Conservation (phyloP, 2,888 invertebrate genomes). For the Xanthia togata region DNA sequence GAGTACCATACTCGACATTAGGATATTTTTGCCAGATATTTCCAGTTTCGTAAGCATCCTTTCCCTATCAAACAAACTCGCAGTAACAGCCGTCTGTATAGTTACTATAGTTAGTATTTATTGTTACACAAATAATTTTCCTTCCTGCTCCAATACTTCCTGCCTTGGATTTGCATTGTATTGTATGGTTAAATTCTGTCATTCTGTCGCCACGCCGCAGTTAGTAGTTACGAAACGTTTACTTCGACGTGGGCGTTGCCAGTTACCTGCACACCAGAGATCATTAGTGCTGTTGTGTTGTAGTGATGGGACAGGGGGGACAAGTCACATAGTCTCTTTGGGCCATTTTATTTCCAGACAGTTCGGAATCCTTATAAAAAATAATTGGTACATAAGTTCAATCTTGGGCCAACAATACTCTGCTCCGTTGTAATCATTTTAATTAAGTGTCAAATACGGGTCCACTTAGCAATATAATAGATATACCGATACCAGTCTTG, state of each 20-base stretch:
- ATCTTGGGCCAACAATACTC: background rate
- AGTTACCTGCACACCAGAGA: slow-evolving; percentile 63
- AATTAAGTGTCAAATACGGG: slow-evolving; percentile 19
- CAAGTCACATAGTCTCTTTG: background rate
- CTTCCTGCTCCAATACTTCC: slow-evolving; percentile 40
- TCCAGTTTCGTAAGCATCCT: background rate
- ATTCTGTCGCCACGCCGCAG: slow-evolving; percentile 52
- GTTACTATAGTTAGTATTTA: background rate
- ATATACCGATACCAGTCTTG: slow-evolving; percentile 14
- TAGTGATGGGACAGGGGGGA: slow-evolving; percentile 49
- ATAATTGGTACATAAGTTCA: background rate
- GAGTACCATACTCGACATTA: background rate
- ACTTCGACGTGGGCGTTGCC: slow-evolving; percentile 69
- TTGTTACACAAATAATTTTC: slow-evolving; percentile 37
- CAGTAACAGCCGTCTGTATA: background rate
- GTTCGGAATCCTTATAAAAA: background rate
- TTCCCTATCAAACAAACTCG: background rate
- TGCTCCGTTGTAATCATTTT: background rate
- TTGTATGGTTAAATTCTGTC: slow-evolving; percentile 27
- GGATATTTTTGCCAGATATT: background rate
- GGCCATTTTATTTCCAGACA: background rate
- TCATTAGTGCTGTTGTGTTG: slow-evolving; percentile 55
- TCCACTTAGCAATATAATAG: slow-evolving; percentile 13
- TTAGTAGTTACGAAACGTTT: slow-evolving; percentile 63
- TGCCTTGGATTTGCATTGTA: slow-evolving; percentile 34